These are phyloP conservation scores for Thomomys bottae DNA, from an alignment of 2,113 vertebrate species.

Conservation along the genomic window DNA sequence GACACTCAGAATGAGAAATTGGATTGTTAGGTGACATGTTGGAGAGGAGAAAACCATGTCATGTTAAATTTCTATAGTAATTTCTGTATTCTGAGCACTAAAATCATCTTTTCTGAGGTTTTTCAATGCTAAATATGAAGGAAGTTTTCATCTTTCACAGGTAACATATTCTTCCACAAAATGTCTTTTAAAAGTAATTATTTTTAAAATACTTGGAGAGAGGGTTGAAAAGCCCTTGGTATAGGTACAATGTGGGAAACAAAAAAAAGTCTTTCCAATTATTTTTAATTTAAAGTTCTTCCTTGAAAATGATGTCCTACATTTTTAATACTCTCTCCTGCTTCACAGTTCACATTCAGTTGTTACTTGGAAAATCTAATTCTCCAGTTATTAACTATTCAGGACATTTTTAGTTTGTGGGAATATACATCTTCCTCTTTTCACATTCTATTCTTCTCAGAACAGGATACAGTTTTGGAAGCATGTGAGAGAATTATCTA, in stretches of 20 bases:
- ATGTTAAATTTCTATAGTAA: background rate
- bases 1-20: background rate
- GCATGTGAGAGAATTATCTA: background rate
- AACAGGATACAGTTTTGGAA: background rate
- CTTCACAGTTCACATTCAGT: background rate
- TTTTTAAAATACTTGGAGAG: background rate
- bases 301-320: background rate
- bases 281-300: background rate
- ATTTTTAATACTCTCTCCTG: too few species aligned
- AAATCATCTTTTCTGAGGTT: background rate
- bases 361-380: background rate
- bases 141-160: background rate
- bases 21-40: too few species aligned
- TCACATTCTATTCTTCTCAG: background rate
- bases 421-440: background rate
- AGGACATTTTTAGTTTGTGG: background rate
- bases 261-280: background rate
- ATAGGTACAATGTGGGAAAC: accelerated
- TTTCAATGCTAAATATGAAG: background rate
- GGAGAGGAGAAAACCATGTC: background rate
- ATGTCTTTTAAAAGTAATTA: background rate
- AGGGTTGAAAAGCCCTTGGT: too few species aligned
- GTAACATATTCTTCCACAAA: background rate
- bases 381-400: background rate
- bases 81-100: background rate